phyloP scores from a whole-genome alignment of 2,888 invertebrate genomes.

The Lepas anatifera region DNA sequence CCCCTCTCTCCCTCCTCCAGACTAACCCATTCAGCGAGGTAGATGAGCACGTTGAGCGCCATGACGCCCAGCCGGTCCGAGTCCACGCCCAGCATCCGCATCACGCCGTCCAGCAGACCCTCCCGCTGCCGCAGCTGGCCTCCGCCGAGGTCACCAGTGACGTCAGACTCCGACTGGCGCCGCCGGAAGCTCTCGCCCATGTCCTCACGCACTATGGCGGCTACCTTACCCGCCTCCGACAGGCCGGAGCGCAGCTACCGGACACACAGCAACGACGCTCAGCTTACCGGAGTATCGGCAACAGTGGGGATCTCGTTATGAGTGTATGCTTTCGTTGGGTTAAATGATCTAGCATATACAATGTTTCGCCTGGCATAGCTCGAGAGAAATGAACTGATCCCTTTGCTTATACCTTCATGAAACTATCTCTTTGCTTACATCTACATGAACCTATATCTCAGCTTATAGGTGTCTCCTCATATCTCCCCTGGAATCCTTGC shows the following conservation, averaged over 20 bases:
- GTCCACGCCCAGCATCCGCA: slow-evolving; percentile 56
- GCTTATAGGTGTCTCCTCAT: too few relatives aligned
- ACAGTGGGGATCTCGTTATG: too few relatives aligned
- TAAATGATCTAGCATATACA: not conserved
- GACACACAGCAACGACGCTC: not conserved
- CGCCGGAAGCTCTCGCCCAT: slow-evolving; percentile 18
- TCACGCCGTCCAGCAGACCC: slow-evolving; percentile 28
- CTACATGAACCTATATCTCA: too few relatives aligned
- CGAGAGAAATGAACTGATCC: too few relatives aligned
- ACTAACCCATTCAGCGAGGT: slow-evolving; percentile 69
- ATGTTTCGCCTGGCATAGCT: too few relatives aligned
- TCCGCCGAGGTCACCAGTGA: not conserved
- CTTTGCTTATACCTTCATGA: too few relatives aligned
- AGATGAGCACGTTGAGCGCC: slow-evolving; percentile 67
- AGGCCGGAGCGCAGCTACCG: slow-evolving; percentile 17
- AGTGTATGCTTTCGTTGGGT: not conserved
- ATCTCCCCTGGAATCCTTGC: too few relatives aligned
- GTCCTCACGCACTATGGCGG: slow-evolving; percentile 20
- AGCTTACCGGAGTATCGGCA: not conserved
- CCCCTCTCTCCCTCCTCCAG: not conserved
- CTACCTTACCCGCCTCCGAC: slow-evolving; percentile 20
- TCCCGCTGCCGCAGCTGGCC: slow-evolving; percentile 23
- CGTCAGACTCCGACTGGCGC: slow-evolving; percentile 14
- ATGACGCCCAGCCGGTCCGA: slow-evolving; percentile 63
- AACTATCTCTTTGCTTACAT: too few relatives aligned